Evolutionary conservation across 2,113 vertebrate genomes (phyloP).

Genomic region (Anguilla rostrata): DNA sequence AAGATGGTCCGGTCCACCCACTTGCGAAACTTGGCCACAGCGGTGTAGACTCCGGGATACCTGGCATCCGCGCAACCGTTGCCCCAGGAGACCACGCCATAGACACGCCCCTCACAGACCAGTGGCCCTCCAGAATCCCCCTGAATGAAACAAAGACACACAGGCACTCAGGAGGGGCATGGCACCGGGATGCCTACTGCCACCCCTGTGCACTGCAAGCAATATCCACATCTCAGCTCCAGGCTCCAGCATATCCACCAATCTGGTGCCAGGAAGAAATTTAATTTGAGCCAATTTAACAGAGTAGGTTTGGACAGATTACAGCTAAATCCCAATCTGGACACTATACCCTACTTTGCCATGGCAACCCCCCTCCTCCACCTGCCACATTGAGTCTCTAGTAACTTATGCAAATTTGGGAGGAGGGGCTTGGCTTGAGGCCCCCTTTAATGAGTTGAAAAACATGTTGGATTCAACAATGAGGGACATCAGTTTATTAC

Average conservation of each 20-base stretch:
- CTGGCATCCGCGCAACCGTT: slow-evolving; percentile 66
- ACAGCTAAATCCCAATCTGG: too few species aligned
- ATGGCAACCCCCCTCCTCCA: too few species aligned
- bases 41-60: slow-evolving; percentile 77
- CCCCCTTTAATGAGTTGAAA: too few species aligned
- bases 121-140: slow-evolving; percentile 79
- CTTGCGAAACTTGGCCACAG: slow-evolving; percentile 70
- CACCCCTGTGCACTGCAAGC: neutral
- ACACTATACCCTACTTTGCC: too few species aligned
- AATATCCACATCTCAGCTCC: neutral
- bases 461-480: too few species aligned
- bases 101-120: slow-evolving; percentile 74
- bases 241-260: neutral
- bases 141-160: slow-evolving; percentile 46
- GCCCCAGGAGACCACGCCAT: slow-evolving; percentile 81
- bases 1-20: slow-evolving; percentile 77
- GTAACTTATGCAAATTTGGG: too few species aligned
- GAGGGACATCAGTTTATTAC: too few species aligned
- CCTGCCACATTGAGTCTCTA: too few species aligned
- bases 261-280: neutral
- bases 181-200: neutral
- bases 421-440: too few species aligned
- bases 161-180: neutral
- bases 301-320: too few species aligned
- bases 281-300: neutral